phyloP scores from a whole-genome alignment of 2,888 invertebrate species.

The Osedax fenrisi region DNA sequence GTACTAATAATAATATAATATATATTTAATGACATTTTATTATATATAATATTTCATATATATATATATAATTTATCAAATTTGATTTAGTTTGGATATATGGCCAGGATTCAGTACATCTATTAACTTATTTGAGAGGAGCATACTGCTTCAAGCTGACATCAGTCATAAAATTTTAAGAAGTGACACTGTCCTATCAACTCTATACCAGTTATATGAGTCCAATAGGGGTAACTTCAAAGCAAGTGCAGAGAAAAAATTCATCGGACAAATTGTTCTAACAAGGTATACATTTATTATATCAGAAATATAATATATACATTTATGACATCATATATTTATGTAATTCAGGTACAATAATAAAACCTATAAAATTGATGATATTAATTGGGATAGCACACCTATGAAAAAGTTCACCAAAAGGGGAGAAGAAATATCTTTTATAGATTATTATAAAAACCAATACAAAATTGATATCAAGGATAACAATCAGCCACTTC shows the following conservation, averaged over 20 bases:
- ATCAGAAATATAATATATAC: too few relatives aligned
- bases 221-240: conserved; percentile 50
- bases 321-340: too few relatives aligned
- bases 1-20: too few relatives aligned
- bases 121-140: conserved; percentile 39
- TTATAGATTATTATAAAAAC: conserved; percentile 66
- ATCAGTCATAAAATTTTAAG: conserved; percentile 73
- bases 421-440: conserved; percentile 54
- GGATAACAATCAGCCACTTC: conserved; percentile 63
- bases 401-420: conserved; percentile 62
- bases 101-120: conserved; percentile 37
- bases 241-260: too few relatives aligned
- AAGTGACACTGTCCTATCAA: conserved; percentile 64
- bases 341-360: conserved; percentile 81
- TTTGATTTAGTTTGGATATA: conserved; percentile 36
- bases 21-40: too few relatives aligned
- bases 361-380: conserved; percentile 72
- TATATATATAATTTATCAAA: too few relatives aligned
- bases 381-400: conserved; percentile 64
- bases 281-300: too few relatives aligned
- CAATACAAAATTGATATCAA: conserved; percentile 51
- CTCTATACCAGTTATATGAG: conserved; percentile 49
- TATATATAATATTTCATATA: too few relatives aligned
- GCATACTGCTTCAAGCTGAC: conserved; percentile 53
- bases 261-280: too few relatives aligned